These are phyloP conservation scores for Neocrepidodera transversa DNA, from an alignment of 2,888 invertebrate species.

Conservation along the genomic window DNA sequence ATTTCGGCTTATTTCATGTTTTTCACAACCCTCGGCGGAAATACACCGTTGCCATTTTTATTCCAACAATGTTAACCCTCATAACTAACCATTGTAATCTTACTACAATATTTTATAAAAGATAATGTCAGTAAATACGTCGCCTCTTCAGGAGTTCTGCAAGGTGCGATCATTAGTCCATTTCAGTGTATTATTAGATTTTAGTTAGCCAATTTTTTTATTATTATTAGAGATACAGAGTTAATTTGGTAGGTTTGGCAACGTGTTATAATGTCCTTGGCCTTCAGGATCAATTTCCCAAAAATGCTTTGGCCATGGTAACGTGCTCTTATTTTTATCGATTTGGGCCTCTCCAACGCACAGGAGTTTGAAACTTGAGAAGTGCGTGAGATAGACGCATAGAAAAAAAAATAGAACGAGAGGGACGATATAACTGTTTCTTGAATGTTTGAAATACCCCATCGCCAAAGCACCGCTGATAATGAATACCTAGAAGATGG, in stretches of 20 bases:
- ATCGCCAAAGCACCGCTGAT: slow-evolving; percentile 22
- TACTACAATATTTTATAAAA: too few relatives aligned
- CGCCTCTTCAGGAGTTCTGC: too few relatives aligned
- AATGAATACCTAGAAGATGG: slow-evolving; percentile 27
- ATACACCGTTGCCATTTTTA: not conserved
- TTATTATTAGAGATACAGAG: too few relatives aligned
- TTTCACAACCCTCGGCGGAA: not conserved
- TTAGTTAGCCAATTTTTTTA: too few relatives aligned
- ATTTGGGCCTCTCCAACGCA: slow-evolving; percentile 30
- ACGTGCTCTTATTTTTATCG: slow-evolving; percentile 40
- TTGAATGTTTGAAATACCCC: slow-evolving; percentile 31
- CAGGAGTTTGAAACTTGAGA: slow-evolving; percentile 26
- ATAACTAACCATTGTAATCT: too few relatives aligned
- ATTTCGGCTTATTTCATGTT: slow-evolving; percentile 7
- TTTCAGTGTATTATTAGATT: too few relatives aligned
- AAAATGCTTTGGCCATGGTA: slow-evolving; percentile 30
- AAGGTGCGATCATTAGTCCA: too few relatives aligned
- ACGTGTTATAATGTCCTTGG: slow-evolving; percentile 22
- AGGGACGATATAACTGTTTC: slow-evolving; percentile 33
- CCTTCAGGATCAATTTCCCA: slow-evolving; percentile 33
- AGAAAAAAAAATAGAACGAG: slow-evolving; percentile 3
- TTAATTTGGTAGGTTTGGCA: too few relatives aligned
- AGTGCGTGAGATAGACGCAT: slow-evolving; percentile 15
- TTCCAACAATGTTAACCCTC: too few relatives aligned
- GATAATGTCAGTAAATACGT: too few relatives aligned